These are phyloP conservation scores for Drosophila hydei DNA, from an alignment of 1,140 invertebrate genomes.

Conservation along the genomic window DNA sequence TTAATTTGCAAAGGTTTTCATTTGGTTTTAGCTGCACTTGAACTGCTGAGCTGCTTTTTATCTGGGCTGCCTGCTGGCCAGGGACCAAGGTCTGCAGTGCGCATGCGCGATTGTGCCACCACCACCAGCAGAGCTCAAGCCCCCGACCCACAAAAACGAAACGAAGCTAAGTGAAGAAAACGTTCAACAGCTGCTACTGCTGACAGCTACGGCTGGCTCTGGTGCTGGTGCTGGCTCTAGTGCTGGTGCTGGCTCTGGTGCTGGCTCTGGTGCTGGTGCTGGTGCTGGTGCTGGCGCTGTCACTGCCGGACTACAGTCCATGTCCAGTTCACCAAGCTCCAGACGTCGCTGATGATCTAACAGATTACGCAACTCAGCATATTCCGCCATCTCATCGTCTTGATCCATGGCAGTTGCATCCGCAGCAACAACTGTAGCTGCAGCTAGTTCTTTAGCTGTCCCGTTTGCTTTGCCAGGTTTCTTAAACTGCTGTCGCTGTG, in stretches of 20 bases:
- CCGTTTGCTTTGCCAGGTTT: background rate
- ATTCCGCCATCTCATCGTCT: slow-evolving; percentile 53
- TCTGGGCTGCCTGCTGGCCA: slow-evolving; percentile 50
- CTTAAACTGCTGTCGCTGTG: slow-evolving; percentile 22
- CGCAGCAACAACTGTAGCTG: background rate
- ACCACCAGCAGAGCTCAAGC: slow-evolving; percentile 30
- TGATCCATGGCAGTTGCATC: slow-evolving; percentile 26
- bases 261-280: no score
- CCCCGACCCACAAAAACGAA: slow-evolving; percentile 8
- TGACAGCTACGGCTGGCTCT: slow-evolving; percentile 19
- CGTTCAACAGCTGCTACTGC: slow-evolving; percentile 43
- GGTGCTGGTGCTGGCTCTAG: no score
- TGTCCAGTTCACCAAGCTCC: slow-evolving; percentile 70
- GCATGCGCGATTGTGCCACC: slow-evolving; percentile 61
- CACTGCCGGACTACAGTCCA: slow-evolving; percentile 49
- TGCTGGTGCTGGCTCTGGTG: slow-evolving; percentile 5
- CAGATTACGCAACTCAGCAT: slow-evolving; percentile 39
- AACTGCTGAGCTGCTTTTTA: slow-evolving; percentile 12
- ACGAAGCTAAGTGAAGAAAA: background rate
- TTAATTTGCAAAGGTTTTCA: slow-evolving; percentile 26
- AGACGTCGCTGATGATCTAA: slow-evolving; percentile 63
- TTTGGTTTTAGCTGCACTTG: slow-evolving; percentile 35
- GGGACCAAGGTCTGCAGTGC: slow-evolving; percentile 42
- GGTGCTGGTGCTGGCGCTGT: no score
- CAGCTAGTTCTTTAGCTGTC: background rate